Base-by-base conservation (phyloP, 2,888 invertebrate genomes). In the Sarcophaga caerulescens region DNA sequence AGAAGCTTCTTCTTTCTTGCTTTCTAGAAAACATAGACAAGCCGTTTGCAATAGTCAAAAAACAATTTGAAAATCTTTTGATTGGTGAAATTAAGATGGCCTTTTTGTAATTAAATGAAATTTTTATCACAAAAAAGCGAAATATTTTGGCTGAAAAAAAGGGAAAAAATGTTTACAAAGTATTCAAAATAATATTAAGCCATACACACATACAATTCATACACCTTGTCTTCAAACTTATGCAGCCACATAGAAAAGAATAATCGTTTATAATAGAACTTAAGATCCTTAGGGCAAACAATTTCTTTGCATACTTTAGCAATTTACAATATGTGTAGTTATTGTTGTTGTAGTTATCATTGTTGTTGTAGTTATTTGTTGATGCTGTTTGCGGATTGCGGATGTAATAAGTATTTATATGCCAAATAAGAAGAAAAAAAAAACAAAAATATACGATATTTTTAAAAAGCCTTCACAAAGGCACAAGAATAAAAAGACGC, bases 371-470 rank as follows among this genome's bases (percentile, higher is more conserved):
- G 59, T 21, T 78, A 45, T 66, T 75, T 78, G 74, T 14, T 62
- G 62, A 23, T 60, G 60, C 63, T 68, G 62, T 71, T 82, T 82
- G 82, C 35, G 35, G 69, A 80, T 83, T 82, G 79, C 85, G 83
- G 83, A 83, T 85, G 85, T 80, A 85, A 85, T 85, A 85, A 82
- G 76, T 85, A 70, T 25, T 25, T 25, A 4, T 82, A 73, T 76
- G 85, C 71, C 65, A 85, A 83, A 65, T 6, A 35, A 35, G 6
- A 35, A 6, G 6, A 6, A 35, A 8, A 8, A 6, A 35, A 6
- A 35, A 25, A 25, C 4, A 35, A 6, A 35, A 35, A 8, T 35
- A 6, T 35, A 35, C 35, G 35, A 35, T 35, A 35, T 35, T 35
- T 35, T 6, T 35, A 35, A 35, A 35, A 35, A 35, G 6, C 35